Base-by-base conservation (phyloP, 2,888 invertebrate genomes). In the Agrypnus murinus region DNA sequence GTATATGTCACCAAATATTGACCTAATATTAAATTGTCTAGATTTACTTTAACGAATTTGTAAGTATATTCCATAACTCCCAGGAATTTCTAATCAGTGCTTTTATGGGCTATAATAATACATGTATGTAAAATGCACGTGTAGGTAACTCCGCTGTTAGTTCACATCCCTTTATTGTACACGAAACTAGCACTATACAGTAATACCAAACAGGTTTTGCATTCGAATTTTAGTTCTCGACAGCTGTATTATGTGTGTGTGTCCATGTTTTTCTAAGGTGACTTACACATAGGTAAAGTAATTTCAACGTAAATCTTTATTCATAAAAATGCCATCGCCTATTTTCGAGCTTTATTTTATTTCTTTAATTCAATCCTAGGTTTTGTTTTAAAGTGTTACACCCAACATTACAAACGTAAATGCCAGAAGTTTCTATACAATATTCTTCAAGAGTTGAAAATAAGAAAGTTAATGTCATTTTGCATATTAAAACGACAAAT, bases 371-470 rank as follows among this genome's bases (percentile, higher is more conserved):
- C n/a, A n/a, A n/a, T n/a, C n/a, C n/a, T n/a, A n/a, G n/a, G n/a
- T n/a, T n/a, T n/a, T n/a, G n/a, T n/a, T n/a, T n/a, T n/a, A n/a
- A n/a, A n/a, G n/a, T n/a, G n/a, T n/a, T n/a, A n/a, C n/a, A n/a
- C n/a, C n/a, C 79, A 78, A 80, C 79, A 78, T 77, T 75, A 74
- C 77, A 77, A 76, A 74, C 76, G 77, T 75, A 73, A 60, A 67
- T n/a, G n/a, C 25, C 25, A 25, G 5, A 25, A 25, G 25, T 25
- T 25, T 25, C 25, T 25, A 25, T 25, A 25, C 25, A 5, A 25
- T 25, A 25, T 25, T 25, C 25, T 25, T 5, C 2, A 25, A 5
- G 5, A 25, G 25, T 25, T 5, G 25, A 25, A 25, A 25, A 25
- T 25, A 25, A 25, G 25, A 25, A 25, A 25, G 25, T 25, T 25